These are phyloP conservation scores for Ceratothoa steindachneri DNA, from an alignment of 2,888 invertebrate species.

Conservation along the genomic window DNA sequence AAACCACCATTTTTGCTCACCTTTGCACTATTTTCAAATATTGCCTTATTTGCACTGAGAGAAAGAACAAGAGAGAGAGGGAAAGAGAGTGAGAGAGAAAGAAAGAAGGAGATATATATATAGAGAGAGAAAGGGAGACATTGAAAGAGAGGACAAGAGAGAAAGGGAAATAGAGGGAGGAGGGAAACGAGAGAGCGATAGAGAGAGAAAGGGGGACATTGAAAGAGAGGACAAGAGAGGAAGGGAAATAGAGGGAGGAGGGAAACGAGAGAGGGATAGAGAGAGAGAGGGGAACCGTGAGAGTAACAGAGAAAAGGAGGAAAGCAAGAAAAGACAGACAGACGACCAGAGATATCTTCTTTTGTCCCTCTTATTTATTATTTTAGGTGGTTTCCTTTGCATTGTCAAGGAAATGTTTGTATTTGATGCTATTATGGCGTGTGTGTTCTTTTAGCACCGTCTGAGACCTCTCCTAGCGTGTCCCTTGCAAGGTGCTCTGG, in stretches of 20 bases:
- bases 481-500: too few relatives aligned
- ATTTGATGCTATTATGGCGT: too few relatives aligned
- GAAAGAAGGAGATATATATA: not conserved
- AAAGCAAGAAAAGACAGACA: not conserved
- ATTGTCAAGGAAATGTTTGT: too few relatives aligned
- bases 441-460: too few relatives aligned
- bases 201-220: not conserved
- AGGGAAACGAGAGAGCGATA: not conserved
- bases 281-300: not conserved
- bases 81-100: not conserved
- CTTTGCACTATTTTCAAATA: too few relatives aligned
- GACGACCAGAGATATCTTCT: too few relatives aligned
- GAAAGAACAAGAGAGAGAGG: not conserved
- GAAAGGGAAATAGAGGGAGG: not conserved
- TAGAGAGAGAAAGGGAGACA: not conserved
- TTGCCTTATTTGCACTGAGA: too few relatives aligned
- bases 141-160: not conserved
- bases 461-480: too few relatives aligned
- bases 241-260: not conserved
- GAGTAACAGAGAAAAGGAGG: not conserved
- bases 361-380: too few relatives aligned
- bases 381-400: too few relatives aligned
- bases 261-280: not conserved
- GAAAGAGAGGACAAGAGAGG: not conserved
- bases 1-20: too few relatives aligned